Conservation (phyloP, 2,888 invertebrate genomes). For the Heliconius aoede region DNA sequence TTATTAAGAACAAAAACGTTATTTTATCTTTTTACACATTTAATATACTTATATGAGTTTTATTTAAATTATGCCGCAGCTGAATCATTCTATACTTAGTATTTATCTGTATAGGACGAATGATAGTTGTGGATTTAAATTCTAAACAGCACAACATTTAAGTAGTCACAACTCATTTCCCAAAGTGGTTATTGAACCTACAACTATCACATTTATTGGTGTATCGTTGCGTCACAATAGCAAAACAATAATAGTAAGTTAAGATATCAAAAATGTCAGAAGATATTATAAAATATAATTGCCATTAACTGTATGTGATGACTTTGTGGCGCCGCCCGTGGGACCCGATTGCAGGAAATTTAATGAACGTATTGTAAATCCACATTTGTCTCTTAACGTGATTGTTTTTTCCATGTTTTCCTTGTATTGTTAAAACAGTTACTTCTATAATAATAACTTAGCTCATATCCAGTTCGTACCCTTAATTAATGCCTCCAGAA, state of each 20-base stretch:
- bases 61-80: conserved; percentile 3
- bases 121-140: not conserved
- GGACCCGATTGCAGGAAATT: not conserved
- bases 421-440: conserved; percentile 3
- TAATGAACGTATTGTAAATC: not conserved
- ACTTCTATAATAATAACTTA: not conserved
- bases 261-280: too few relatives aligned
- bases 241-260: too few relatives aligned
- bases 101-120: not conserved
- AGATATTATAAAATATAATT: not conserved
- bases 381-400: not conserved
- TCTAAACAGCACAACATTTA: not conserved
- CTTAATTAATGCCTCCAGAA: too few relatives aligned
- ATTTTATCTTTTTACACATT: not conserved
- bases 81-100: too few relatives aligned
- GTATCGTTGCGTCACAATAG: too few relatives aligned
- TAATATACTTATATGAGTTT: not conserved
- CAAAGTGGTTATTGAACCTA: not conserved
- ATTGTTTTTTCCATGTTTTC: not conserved
- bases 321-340: not conserved
- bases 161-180: not conserved
- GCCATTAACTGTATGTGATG: not conserved
- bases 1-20: not conserved
- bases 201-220: not conserved
- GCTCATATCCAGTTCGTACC: not conserved